phyloP scores from a whole-genome alignment of 2,888 invertebrate genomes.

The Calameuta idolon region DNA sequence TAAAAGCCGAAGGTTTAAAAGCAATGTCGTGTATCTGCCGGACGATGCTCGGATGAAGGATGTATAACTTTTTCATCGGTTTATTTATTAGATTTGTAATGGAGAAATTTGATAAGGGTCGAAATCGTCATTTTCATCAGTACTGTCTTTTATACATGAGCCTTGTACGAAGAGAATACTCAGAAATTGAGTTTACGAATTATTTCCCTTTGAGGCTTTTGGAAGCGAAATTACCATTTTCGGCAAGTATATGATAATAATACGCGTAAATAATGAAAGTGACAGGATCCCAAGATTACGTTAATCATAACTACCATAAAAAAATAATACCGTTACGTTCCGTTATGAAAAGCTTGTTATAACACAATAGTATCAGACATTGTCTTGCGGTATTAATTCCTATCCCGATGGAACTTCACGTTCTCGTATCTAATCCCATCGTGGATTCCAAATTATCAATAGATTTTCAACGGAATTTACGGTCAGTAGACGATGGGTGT shows the following conservation, averaged over 20 bases:
- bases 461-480: background rate
- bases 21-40: slow-evolving; percentile 12
- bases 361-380: background rate
- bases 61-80: background rate
- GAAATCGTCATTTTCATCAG: background rate
- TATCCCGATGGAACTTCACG: background rate
- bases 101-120: background rate
- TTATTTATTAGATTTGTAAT: background rate
- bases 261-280: background rate
- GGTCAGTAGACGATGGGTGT: background rate
- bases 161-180: background rate
- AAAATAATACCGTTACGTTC: too few relatives aligned
- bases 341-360: background rate
- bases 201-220: background rate
- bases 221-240: too few relatives aligned
- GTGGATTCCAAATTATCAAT: background rate
- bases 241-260: background rate
- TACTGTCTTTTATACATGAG: background rate
- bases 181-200: background rate
- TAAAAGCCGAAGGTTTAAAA: slow-evolving; percentile 6
- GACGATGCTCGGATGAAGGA: background rate
- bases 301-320: background rate
- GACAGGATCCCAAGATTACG: background rate
- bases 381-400: background rate
- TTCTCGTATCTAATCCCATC: background rate